Evolutionary conservation across 2,888 invertebrate species (phyloP).

Genomic region (Leucophenga maculata): DNA sequence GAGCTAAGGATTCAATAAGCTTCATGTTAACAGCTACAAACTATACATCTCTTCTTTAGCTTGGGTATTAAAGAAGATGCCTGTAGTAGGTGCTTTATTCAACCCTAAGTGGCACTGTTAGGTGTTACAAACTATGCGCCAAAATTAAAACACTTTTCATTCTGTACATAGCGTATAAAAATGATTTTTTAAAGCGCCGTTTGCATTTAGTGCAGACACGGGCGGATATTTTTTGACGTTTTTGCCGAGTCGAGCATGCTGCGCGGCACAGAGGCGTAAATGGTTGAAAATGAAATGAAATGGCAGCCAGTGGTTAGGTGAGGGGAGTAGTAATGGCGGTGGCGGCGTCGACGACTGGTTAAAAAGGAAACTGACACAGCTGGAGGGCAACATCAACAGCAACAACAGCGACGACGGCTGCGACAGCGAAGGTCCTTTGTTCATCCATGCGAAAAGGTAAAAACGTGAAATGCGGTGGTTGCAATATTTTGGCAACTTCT

Average conservation of each 20-base stretch:
- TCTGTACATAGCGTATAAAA: neutral
- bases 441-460: slow-evolving; percentile 14
- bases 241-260: slow-evolving; percentile 54
- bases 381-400: slow-evolving; percentile 50
- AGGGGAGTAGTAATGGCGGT: neutral
- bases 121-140: no score
- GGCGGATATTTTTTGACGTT: slow-evolving; percentile 67
- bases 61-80: no score
- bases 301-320: neutral
- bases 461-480: neutral
- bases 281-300: slow-evolving; percentile 35
- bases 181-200: slow-evolving; percentile 45
- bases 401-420: slow-evolving; percentile 45
- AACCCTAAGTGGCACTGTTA: no score
- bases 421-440: slow-evolving; percentile 17
- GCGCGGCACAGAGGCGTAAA: slow-evolving; percentile 54
- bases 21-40: no score
- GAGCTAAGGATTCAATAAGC: no score
- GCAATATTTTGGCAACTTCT: neutral
- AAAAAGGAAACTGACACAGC: slow-evolving; percentile 47
- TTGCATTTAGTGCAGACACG: slow-evolving; percentile 60
- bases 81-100: no score
- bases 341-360: slow-evolving; percentile 41
- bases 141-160: neutral
- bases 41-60: no score